These are phyloP conservation scores for Colossoma macropomum DNA, from an alignment of 2,113 vertebrate species.

Conservation along the genomic window DNA sequence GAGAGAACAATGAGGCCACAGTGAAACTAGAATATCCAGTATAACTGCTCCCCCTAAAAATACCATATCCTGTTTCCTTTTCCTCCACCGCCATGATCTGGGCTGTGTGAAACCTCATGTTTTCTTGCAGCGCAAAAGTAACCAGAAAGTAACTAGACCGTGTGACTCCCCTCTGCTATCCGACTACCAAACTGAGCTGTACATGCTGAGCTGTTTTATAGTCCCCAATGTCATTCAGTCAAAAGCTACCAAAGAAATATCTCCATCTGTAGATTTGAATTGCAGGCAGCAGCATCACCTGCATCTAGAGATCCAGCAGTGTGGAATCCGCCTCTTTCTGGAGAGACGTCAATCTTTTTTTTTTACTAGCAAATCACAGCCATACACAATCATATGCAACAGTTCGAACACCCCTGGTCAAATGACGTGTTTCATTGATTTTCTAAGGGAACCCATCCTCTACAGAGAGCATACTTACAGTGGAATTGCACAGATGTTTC, in stretches of 20 bases:
- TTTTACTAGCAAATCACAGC: too few relatives aligned
- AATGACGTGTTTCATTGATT: too few relatives aligned
- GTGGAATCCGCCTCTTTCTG: background rate
- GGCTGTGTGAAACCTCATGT: background rate
- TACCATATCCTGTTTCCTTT: slow-evolving; percentile 64
- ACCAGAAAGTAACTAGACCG: background rate
- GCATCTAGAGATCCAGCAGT: too few relatives aligned
- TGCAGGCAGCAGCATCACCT: too few relatives aligned
- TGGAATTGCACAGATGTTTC: too few relatives aligned
- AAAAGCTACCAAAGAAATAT: background rate
- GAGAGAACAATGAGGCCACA: slow-evolving; percentile 71
- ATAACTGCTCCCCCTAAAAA: slow-evolving; percentile 58
- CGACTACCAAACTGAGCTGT: background rate
- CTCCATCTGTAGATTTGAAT: background rate
- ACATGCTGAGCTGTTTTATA: background rate
- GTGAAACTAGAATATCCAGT: slow-evolving; percentile 41
- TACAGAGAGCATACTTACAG: too few relatives aligned
- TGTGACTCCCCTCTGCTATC: background rate
- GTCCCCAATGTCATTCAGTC: background rate
- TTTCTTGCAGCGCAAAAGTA: background rate
- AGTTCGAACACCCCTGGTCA: too few relatives aligned
- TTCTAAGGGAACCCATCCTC: too few relatives aligned
- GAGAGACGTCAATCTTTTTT: background rate
- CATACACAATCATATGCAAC: too few relatives aligned
- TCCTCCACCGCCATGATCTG: background rate